Conservation (phyloP, 2,888 invertebrate species). For the Yponomeuta evonymella region DNA sequence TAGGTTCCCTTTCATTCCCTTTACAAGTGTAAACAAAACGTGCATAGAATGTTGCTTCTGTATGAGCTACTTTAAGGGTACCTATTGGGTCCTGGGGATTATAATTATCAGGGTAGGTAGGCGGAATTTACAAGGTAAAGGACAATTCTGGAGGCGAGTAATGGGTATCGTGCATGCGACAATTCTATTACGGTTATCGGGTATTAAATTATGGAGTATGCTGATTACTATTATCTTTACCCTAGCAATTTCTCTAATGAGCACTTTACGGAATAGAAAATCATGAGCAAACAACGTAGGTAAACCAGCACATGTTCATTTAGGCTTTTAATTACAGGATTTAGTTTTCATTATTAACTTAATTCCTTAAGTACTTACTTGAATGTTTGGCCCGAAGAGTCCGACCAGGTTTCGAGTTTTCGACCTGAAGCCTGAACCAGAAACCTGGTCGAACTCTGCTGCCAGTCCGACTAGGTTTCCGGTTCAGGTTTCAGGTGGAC, state of each 20-base stretch:
- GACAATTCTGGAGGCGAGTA: neutral
- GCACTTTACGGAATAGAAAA: too few relatives aligned
- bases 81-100: neutral
- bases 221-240: neutral
- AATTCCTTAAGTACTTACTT: too few relatives aligned
- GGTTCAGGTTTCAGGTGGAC: too few relatives aligned
- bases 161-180: neutral
- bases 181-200: neutral
- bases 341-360: too few relatives aligned
- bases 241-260: neutral
- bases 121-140: neutral
- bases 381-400: too few relatives aligned
- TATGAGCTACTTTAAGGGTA: neutral
- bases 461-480: too few relatives aligned
- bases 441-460: too few relatives aligned
- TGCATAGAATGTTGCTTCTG: conserved; percentile 1
- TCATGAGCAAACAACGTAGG: too few relatives aligned
- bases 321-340: too few relatives aligned
- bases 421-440: too few relatives aligned
- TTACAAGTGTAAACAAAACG: conserved; percentile 9
- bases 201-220: neutral
- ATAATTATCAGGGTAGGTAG: neutral
- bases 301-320: too few relatives aligned
- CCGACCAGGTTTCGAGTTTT: too few relatives aligned
- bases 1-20: conserved; percentile 6